Evolutionary conservation across 2,888 invertebrate genomes (phyloP).

Genomic region (Drosophila tanythrix): DNA sequence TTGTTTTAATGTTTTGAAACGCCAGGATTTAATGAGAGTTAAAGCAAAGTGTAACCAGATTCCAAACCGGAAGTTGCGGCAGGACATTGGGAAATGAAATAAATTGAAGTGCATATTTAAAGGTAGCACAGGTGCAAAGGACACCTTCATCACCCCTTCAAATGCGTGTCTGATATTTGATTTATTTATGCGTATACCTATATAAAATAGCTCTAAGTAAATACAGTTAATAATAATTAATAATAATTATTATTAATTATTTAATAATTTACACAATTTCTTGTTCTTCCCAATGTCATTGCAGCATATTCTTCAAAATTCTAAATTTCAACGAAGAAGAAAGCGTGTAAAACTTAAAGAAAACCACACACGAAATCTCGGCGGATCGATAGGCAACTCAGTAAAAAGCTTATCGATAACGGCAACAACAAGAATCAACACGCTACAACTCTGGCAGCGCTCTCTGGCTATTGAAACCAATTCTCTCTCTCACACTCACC

Average conservation of each 20-base stretch:
- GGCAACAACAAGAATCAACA: conserved; percentile 52
- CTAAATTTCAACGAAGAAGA: conserved; percentile 77
- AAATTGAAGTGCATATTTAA: no score
- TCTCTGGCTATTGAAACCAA: conserved; percentile 63
- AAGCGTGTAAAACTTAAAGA: conserved; percentile 75
- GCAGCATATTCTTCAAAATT: conserved; percentile 80
- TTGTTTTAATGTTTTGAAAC: conserved; percentile 13
- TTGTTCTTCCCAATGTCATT: conserved; percentile 18
- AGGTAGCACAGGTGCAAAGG: background rate
- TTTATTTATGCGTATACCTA: no score
- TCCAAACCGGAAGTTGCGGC: background rate
- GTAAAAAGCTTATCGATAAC: conserved; percentile 46
- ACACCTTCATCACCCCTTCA: background rate
- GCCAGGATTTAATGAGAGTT: conserved; percentile 20
- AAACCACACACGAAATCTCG: conserved; percentile 63
- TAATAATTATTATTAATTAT: background rate
- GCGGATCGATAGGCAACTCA: conserved; percentile 64
- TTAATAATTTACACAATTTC: background rate
- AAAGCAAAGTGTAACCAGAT: conserved; percentile 22
- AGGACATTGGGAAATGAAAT: background rate
- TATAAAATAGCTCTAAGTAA: background rate
- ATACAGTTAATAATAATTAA: no score
- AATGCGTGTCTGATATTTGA: background rate
- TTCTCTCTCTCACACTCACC: conserved; percentile 17
- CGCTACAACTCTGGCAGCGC: conserved; percentile 77